phyloP scores from a whole-genome alignment of 1,140 invertebrate genomes.

The Penaeus japonicus region DNA sequence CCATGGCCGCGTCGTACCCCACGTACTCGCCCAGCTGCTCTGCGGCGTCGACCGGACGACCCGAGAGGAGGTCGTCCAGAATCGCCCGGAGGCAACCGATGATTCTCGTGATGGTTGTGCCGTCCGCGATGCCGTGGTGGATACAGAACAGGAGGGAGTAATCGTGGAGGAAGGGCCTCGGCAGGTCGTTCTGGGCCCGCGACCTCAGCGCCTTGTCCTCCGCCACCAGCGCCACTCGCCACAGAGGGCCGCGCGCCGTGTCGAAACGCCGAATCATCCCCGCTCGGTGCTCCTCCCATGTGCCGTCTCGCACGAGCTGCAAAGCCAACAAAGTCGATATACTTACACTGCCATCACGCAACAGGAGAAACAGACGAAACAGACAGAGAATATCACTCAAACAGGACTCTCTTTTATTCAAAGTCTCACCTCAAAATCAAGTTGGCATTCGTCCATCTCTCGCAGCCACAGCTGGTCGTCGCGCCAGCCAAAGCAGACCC shows the following conservation, averaged over 20 bases:
- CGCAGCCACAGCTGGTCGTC: neutral
- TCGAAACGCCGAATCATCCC: conserved; percentile 1
- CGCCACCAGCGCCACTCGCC: conserved; percentile 3
- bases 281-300: neutral
- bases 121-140: conserved; percentile 29
- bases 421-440: neutral
- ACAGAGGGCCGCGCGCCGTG: conserved; percentile 23
- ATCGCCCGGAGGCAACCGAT: conserved; percentile 17
- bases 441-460: neutral
- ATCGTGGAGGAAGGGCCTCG: neutral
- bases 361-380: neutral
- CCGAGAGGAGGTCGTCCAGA: conserved; percentile 19
- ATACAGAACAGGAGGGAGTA: conserved; percentile 16
- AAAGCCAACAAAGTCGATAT: neutral
- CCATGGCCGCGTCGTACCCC: neutral
- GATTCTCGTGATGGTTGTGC: conserved; percentile 23
- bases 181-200: no score
- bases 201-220: no score
- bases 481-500: neutral
- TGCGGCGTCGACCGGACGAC: conserved; percentile 3
- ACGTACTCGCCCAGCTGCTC: conserved; percentile 20
- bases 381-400: neutral
- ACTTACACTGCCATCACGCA: no score
- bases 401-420: neutral
- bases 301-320: neutral